These are phyloP conservation scores for Hydrotaea diabolus DNA, from an alignment of 2,888 invertebrate genomes.

Conservation along the genomic window DNA sequence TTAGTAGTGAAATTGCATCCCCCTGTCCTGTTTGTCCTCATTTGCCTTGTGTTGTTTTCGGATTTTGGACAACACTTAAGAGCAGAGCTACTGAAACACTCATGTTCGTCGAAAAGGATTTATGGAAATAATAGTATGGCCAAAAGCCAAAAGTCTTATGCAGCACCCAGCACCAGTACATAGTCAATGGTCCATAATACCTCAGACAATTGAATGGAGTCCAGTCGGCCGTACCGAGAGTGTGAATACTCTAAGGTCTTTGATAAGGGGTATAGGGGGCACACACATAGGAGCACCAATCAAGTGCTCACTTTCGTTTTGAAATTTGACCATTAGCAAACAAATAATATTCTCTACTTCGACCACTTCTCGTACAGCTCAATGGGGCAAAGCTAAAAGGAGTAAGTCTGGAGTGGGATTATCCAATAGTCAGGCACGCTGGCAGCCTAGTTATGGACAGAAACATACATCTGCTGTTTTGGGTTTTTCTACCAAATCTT, in stretches of 20 bases:
- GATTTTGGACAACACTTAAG: neutral
- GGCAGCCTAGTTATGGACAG: neutral
- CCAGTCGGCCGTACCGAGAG: neutral
- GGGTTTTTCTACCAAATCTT: neutral
- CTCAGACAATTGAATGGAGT: conserved; percentile 3
- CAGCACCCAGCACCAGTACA: neutral
- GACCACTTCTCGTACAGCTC: too few relatives aligned
- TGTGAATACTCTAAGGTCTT: too few relatives aligned
- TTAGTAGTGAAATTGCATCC: neutral
- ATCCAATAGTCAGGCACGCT: neutral
- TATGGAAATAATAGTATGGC: conserved; percentile 27
- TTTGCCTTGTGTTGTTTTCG: neutral
- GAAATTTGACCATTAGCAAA: conserved; percentile 37
- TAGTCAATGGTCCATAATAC: conserved; percentile 13
- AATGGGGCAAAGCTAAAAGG: neutral
- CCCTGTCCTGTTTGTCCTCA: neutral
- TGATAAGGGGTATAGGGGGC: too few relatives aligned
- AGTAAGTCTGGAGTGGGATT: neutral
- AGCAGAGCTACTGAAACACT: neutral
- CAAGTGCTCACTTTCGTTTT: conserved; percentile 55
- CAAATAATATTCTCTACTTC: conserved; percentile 13
- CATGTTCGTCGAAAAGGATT: neutral
- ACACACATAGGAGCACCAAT: neutral
- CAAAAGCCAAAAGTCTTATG: conserved; percentile 16
- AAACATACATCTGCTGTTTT: conserved; percentile 27